A percentile compares a stretch with the other conserved stretches of the same genome.
These are phyloP conservation scores for Taenioides sp. DNA, from an alignment of 2,797 vertebrate species.

Conservation along the genomic window DNA sequence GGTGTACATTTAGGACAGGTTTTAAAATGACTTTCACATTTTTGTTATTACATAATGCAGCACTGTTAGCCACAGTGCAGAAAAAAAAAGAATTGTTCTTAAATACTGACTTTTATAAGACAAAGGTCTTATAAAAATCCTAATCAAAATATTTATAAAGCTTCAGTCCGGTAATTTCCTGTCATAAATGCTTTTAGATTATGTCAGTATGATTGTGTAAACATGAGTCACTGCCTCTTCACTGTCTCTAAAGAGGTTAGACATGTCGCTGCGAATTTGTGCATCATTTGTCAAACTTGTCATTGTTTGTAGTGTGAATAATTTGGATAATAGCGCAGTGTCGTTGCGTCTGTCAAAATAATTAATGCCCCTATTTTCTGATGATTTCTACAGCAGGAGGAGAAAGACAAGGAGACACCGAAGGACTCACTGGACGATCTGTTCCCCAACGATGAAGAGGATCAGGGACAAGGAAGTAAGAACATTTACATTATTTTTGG, in stretches of 20 bases:
- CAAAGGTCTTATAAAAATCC: neutral
- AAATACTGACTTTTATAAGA: neutral
- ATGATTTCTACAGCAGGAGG: conserved; percentile 80
- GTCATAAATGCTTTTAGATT: neutral
- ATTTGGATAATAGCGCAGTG: neutral
- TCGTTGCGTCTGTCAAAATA: neutral
- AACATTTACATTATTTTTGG: conserved; percentile 11
- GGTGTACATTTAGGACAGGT: neutral
- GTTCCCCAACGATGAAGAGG: conserved; percentile 96
- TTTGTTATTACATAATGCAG: neutral
- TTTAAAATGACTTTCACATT: neutral
- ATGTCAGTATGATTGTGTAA: neutral
- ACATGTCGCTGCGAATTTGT: conserved; percentile 1
- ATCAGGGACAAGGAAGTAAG: conserved; percentile 89
- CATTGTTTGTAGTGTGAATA: conserved; percentile 3
- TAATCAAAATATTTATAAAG: neutral
- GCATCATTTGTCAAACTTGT: neutral
- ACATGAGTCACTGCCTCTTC: neutral
- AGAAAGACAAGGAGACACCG: conserved; percentile 88
- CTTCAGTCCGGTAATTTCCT: neutral
- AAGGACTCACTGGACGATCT: conserved; percentile 96
- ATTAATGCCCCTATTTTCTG: conserved; percentile 7
- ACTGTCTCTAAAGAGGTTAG: neutral
- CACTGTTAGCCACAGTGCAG: neutral
- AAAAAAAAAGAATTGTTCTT: neutral